Percentiles rank a stretch among this genome's conserved stretches.
phyloP scores from a whole-genome alignment of 2,888 invertebrate species.

The Rhogogaster chlorosoma region DNA sequence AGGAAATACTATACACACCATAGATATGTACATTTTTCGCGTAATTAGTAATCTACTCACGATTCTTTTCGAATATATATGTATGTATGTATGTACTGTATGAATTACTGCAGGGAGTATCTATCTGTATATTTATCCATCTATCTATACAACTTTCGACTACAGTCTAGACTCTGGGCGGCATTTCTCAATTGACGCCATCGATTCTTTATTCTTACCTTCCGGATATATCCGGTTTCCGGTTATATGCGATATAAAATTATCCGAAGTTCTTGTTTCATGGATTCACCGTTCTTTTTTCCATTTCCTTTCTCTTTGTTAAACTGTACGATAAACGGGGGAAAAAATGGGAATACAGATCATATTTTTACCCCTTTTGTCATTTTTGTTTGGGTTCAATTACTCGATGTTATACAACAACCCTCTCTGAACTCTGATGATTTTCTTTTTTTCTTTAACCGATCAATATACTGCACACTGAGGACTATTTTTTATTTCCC shows the following conservation, averaged over 20 bases:
- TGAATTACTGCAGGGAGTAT: neutral
- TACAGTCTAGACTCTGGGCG: neutral
- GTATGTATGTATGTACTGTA: neutral
- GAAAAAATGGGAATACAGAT: too few species aligned
- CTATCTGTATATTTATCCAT: neutral
- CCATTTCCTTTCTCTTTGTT: neutral
- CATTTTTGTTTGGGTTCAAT: too few species aligned
- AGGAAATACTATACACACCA: neutral
- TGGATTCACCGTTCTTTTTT: neutral
- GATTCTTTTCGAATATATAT: neutral
- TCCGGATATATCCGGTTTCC: neutral
- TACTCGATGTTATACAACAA: neutral
- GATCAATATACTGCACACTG: neutral
- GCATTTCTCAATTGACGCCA: neutral
- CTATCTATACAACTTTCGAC: neutral
- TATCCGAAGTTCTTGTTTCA: neutral
- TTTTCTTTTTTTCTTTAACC: neutral
- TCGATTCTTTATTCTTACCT: neutral
- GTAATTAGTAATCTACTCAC: neutral
- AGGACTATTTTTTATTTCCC: neutral
- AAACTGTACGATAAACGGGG: neutral
- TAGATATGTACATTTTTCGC: neutral
- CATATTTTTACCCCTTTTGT: too few species aligned
- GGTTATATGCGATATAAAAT: neutral
- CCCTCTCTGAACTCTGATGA: neutral